Conservation (phyloP, 30 jellyfish, hydroid and myxozoan species). For the Sanderia malayensis region DNA sequence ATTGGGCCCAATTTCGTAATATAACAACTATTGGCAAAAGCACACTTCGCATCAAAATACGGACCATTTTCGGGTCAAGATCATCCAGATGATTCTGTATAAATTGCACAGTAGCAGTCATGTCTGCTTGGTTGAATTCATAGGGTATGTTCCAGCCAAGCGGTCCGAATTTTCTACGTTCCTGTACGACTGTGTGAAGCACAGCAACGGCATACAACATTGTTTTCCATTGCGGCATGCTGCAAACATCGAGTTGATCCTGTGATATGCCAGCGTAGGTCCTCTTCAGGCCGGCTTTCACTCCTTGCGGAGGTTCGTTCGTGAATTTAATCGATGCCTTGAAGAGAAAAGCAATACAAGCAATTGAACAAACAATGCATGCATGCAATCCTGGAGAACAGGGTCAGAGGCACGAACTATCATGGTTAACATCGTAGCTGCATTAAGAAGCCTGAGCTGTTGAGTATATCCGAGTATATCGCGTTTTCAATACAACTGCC, state of each 20-base stretch:
- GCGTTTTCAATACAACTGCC: too few species aligned
- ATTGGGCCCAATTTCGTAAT: background rate
- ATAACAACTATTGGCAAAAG: too few species aligned
- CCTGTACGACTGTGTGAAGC: slow-evolving; percentile 96
- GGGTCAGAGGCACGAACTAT: too few species aligned
- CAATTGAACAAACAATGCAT: too few species aligned
- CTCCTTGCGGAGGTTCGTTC: slow-evolving; percentile 97
- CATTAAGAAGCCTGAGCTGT: too few species aligned
- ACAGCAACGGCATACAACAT: slow-evolving; percentile 90
- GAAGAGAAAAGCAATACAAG: too few species aligned
- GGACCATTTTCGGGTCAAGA: slow-evolving; percentile 66
- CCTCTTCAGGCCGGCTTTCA: slow-evolving; percentile 89
- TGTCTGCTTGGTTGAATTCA: slow-evolving; percentile 92
- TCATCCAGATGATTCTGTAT: slow-evolving; percentile 94
- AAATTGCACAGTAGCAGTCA: slow-evolving; percentile 93
- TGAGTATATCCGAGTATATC: too few species aligned
- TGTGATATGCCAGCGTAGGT: slow-evolving; percentile 88
- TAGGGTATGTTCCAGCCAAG: slow-evolving; percentile 97
- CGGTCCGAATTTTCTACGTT: slow-evolving; percentile 95
- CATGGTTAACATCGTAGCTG: too few species aligned
- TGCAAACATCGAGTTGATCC: slow-evolving; percentile 89
- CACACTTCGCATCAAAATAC: too few species aligned
- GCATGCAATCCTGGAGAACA: too few species aligned
- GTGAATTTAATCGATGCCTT: slow-evolving; percentile 86
- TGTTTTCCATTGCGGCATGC: slow-evolving; percentile 91